Percentiles rank a stretch among this genome's conserved stretches.
Evolutionary conservation across 2,888 invertebrate genomes (phyloP).

Genomic region (Psylliodes chrysocephalus): DNA sequence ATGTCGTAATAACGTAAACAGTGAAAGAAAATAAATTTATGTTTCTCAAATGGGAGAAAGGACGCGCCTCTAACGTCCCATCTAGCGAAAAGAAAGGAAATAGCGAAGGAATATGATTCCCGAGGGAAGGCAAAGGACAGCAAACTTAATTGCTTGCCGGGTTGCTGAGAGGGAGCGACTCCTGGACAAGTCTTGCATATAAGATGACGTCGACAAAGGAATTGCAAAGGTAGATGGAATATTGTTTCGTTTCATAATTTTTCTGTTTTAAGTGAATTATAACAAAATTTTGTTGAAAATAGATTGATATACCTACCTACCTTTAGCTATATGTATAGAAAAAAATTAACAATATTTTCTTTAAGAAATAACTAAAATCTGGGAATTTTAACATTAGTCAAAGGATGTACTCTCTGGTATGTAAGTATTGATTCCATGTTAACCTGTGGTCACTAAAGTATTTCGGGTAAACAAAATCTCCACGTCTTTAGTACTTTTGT

Average conservation of each 20-base stretch:
- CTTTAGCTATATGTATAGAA: no score
- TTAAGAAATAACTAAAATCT: no score
- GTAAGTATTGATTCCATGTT: no score
- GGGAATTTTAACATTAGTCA: no score
- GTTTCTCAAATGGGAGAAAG: conserved; percentile 61
- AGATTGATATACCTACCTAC: no score
- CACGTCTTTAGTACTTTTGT: no score
- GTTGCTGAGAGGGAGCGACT: conserved; percentile 46
- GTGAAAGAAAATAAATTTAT: conserved; percentile 62
- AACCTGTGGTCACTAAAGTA: no score
- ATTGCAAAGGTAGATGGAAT: conserved; percentile 56
- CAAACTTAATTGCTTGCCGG: conserved; percentile 59
- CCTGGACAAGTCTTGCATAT: conserved; percentile 64
- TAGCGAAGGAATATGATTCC: conserved; percentile 60
- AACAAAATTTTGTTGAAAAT: no score
- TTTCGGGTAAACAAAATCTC: no score
- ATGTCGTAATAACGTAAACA: conserved; percentile 19
- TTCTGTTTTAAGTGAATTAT: no score
- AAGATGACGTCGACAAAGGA: conserved; percentile 65
- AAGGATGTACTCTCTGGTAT: no score
- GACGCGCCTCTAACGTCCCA: conserved; percentile 51
- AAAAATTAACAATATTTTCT: no score
- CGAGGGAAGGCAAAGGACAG: conserved; percentile 59
- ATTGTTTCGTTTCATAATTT: not conserved
- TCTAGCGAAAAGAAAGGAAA: conserved; percentile 44